Conservation (phyloP, 2,113 vertebrate genomes). For the Callocephalon fimbriatum region DNA sequence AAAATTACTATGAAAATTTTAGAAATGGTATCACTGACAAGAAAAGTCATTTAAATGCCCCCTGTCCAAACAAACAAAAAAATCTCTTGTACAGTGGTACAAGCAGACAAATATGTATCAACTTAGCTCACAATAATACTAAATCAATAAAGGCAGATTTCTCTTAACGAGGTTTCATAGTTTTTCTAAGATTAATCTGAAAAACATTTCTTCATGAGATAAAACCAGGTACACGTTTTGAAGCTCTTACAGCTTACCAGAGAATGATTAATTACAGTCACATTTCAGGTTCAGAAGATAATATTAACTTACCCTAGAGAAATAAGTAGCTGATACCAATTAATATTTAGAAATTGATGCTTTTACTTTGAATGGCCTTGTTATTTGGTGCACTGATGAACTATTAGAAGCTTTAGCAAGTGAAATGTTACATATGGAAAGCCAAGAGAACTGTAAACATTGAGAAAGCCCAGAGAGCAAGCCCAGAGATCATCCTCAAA, state of each 20-base stretch:
- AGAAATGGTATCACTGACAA: background rate
- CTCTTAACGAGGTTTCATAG: background rate
- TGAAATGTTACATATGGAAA: background rate
- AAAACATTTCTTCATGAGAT: background rate
- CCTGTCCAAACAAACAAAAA: background rate
- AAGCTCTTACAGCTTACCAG: background rate
- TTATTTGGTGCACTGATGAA: background rate
- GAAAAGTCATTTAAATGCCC: background rate
- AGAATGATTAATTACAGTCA: background rate
- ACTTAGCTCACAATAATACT: background rate
- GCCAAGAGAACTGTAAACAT: background rate
- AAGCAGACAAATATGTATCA: background rate
- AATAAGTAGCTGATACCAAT: background rate
- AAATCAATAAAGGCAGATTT: background rate
- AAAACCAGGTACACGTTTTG: background rate
- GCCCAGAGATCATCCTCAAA: background rate
- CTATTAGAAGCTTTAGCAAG: background rate
- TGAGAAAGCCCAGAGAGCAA: background rate
- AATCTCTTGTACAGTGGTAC: background rate
- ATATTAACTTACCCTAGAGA: background rate
- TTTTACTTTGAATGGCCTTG: background rate
- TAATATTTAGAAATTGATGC: background rate
- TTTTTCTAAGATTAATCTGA: background rate
- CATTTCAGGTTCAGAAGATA: background rate
- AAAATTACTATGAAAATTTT: background rate